phyloP scores from a whole-genome alignment of 2,888 invertebrate genomes.

The Lymantria dispar region DNA sequence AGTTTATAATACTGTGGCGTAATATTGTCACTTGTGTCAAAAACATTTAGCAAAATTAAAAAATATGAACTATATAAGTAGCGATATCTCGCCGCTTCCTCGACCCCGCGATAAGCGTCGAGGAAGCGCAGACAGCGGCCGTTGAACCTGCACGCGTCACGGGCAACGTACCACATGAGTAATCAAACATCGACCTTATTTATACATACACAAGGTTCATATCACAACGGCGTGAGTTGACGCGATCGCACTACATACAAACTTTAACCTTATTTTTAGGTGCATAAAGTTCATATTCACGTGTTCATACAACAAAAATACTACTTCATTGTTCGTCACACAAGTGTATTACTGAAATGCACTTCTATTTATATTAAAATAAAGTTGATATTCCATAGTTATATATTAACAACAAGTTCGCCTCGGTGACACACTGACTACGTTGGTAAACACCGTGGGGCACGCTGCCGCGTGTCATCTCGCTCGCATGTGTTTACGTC shows the following conservation, averaged over 20 bases:
- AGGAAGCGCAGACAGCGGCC: constrained; percentile 23
- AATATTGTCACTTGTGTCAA: too few relatives aligned
- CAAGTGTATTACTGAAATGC: not conserved
- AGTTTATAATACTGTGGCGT: too few relatives aligned
- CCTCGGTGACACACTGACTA: constrained; percentile 23
- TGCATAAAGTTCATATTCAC: constrained; percentile 5
- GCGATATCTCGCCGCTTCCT: not conserved
- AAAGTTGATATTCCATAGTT: constrained; percentile 11
- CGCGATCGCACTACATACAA: constrained; percentile 3
- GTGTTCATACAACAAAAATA: constrained; percentile 19
- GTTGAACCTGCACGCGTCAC: constrained; percentile 22
- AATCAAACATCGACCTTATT: constrained; percentile 7
- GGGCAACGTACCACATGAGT: constrained; percentile 19
- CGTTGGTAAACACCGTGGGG: constrained; percentile 21
- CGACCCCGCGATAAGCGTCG: not conserved
- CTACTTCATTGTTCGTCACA: constrained; percentile 10
- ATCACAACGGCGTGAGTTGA: not conserved
- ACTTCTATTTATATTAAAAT: not conserved
- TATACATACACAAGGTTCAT: accelerated
- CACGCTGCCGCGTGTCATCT: constrained; percentile 2
- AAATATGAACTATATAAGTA: too few relatives aligned
- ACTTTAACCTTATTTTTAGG: constrained; percentile 16
- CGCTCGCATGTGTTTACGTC: not conserved
- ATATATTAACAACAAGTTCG: constrained; percentile 1
- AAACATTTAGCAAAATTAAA: too few relatives aligned